phyloP scores from a whole-genome alignment of 2,797 vertebrate genomes.

The Sebastes glaucus region DNA sequence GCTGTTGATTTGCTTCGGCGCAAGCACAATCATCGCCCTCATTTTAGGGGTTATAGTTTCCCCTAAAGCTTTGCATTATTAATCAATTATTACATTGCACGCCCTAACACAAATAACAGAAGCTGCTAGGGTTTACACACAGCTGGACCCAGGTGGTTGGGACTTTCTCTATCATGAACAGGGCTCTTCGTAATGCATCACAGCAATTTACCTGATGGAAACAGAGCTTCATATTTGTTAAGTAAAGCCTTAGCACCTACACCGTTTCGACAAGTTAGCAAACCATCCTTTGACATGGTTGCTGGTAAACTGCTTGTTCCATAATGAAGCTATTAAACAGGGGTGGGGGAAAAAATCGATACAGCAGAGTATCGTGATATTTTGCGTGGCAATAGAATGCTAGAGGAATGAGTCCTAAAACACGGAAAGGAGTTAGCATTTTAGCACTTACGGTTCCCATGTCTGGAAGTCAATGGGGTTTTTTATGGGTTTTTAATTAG shows the following conservation, averaged over 20 bases:
- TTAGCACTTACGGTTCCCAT: no score
- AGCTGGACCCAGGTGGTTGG: constrained; percentile 57
- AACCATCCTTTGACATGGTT: constrained; percentile 24
- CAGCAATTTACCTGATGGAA: constrained; percentile 26
- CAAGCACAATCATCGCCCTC: constrained; percentile 70
- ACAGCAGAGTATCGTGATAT: fast-evolving
- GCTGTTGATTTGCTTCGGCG: constrained; percentile 75
- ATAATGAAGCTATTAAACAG: neutral
- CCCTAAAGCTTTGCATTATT: constrained; percentile 82
- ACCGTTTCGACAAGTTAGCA: constrained; percentile 23
- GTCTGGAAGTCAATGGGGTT: no score
- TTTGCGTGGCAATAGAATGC: no score
- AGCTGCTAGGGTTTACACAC: constrained; percentile 43
- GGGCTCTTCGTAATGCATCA: constrained; percentile 15
- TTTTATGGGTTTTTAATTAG: no score
- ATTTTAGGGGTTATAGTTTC: constrained; percentile 79
- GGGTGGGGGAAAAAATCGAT: no score
- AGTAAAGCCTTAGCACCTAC: constrained; percentile 21
- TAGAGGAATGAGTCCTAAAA: no score
- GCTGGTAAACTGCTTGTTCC: constrained; percentile 16
- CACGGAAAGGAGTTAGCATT: no score
- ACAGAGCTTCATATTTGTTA: constrained; percentile 29
- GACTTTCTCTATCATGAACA: constrained; percentile 23
- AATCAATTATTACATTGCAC: constrained; percentile 78
- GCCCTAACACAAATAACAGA: constrained; percentile 61